Base-by-base conservation (phyloP, 2,113 vertebrate genomes). In the Alligator mississippiensis region DNA sequence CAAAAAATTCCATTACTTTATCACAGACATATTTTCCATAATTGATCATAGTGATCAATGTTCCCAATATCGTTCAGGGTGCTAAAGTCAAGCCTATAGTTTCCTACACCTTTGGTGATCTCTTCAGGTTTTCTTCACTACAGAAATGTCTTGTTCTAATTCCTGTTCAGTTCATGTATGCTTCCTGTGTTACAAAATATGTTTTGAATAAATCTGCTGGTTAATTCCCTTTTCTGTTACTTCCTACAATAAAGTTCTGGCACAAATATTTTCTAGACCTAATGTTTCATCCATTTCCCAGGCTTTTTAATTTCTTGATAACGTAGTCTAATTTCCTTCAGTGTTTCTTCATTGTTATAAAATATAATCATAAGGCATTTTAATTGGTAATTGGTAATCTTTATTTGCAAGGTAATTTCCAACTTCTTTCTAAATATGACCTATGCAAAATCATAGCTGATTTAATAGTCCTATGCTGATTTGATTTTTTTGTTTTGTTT, bases 311-410 rank as follows among this genome's bases (percentile, higher is more conserved):
- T 89, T 91, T 94, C 90, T 86, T 89, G 85, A 81, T 83, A 96
- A 90, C 62, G 28, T 84, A 80, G 95, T 97, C 95, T 96, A 80
- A 90, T 95, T 97, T 97, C 96, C 96, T 97, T 96, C 93, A 94
- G 91, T 64, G 84, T 90, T 95, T 90, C 84, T 93, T 94, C 77
- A 93, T 30, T 78, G n/a, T 74, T 74, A 12, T 38, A 47, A 74
- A 22, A 12, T 24, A 47, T 70, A 93, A 92, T 90, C 34, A 62
- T 66, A 66, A 57, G 68, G 80, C 89, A 94, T 92, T 92, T 85
- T 87, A 96, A 92, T 87, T 94, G 94, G 81, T 87, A 96, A 92
- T 87, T 94, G 94, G 81, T 83, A 84, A 66, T 59, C 94, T 54
- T 90, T 93, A 76, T 62, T 77, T 78, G 88, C 89, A 87, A 86